These are phyloP conservation scores for Poicephalus gulielmi DNA, from an alignment of 2,113 vertebrate species.

Conservation along the genomic window DNA sequence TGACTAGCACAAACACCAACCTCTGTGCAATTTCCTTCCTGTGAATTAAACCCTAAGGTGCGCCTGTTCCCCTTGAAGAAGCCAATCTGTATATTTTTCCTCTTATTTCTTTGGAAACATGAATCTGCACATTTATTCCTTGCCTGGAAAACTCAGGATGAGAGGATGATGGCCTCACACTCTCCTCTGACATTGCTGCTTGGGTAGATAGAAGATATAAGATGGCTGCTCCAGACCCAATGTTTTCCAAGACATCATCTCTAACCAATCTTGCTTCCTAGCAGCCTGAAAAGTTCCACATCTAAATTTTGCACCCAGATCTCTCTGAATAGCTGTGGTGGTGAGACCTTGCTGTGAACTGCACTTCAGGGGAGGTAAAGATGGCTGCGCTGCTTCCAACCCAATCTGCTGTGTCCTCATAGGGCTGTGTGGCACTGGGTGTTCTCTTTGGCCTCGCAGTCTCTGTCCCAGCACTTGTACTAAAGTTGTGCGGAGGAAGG, in stretches of 20 bases:
- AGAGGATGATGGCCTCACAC: neutral
- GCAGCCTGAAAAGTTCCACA: neutral
- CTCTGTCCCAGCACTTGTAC: fast-evolving
- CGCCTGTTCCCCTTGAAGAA: neutral
- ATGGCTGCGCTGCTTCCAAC: neutral
- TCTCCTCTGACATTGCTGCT: neutral
- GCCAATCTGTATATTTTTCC: fast-evolving
- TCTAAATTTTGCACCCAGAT: fast-evolving
- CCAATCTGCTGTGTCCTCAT: neutral
- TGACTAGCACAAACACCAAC: neutral
- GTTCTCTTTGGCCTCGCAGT: neutral
- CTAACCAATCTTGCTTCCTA: neutral
- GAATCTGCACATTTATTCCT: neutral
- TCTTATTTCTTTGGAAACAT: neutral
- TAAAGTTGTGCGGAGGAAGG: neutral
- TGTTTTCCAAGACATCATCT: neutral
- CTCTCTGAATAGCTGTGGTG: neutral
- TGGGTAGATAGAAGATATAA: neutral
- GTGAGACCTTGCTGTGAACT: neutral
- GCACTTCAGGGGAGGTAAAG: neutral
- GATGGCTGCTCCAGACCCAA: neutral
- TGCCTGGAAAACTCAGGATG: neutral
- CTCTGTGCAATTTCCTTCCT: neutral
- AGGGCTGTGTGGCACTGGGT: neutral
- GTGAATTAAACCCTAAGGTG: neutral